Percentiles rank a stretch among this genome's conserved stretches.
Evolutionary conservation across 2,797 vertebrate genomes (phyloP).

Genomic region (Columba guinea): DNA sequence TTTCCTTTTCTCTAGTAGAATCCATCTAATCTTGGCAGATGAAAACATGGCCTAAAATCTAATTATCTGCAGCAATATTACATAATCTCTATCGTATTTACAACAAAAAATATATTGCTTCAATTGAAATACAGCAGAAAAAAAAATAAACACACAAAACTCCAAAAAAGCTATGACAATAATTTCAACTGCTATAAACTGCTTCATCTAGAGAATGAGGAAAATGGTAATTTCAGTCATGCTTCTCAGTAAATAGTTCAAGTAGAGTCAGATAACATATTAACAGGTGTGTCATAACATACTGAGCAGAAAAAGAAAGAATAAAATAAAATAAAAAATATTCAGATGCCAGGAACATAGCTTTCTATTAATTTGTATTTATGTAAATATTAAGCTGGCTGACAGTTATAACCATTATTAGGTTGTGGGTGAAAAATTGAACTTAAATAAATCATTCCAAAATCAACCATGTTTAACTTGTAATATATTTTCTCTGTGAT

Average conservation of each 20-base stretch:
- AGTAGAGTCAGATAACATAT: background rate
- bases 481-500: conserved; percentile 9
- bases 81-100: background rate
- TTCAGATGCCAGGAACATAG: background rate
- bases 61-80: background rate
- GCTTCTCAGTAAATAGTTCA: background rate
- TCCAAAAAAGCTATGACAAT: background rate
- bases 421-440: conserved; percentile 4
- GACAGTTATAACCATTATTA: background rate
- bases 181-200: background rate
- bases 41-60: background rate
- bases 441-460: conserved; percentile 34
- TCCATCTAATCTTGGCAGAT: background rate
- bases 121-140: background rate
- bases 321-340: background rate
- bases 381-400: background rate
- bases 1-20: background rate
- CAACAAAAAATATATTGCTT: background rate
- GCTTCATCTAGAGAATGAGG: background rate
- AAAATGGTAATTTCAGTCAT: background rate
- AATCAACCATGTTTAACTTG: conserved; percentile 7
- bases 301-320: background rate
- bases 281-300: background rate
- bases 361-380: background rate
- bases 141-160: background rate